These are phyloP conservation scores for Phocoena phocoena DNA, from an alignment of 2,113 vertebrate species.

Conservation along the genomic window DNA sequence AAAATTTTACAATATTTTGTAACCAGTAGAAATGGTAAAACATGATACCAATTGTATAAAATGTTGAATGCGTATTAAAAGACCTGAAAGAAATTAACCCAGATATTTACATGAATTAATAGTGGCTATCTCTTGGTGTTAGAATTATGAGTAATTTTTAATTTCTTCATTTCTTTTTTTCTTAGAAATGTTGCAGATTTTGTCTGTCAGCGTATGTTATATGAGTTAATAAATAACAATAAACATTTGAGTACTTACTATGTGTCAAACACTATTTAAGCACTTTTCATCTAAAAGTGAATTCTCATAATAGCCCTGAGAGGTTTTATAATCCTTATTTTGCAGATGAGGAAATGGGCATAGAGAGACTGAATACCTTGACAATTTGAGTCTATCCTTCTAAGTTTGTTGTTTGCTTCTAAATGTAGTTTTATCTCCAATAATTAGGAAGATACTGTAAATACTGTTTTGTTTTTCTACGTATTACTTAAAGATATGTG, in stretches of 20 bases:
- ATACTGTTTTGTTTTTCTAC: neutral
- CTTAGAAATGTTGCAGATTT: neutral
- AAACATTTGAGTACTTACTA: neutral
- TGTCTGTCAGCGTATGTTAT: neutral
- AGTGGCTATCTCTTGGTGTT: neutral
- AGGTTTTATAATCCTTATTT: neutral
- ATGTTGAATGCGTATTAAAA: neutral
- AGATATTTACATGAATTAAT: neutral
- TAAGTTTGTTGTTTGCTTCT: neutral
- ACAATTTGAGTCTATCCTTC: neutral
- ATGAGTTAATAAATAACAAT: neutral
- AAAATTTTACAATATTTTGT: neutral
- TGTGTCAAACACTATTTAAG: neutral
- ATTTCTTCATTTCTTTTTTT: neutral
- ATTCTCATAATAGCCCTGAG: neutral
- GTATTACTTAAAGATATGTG: neutral
- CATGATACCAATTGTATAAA: neutral
- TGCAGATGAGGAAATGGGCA: neutral
- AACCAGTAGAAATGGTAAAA: neutral
- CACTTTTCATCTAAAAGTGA: neutral
- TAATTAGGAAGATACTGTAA: neutral
- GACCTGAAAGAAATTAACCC: neutral
- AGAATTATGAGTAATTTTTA: neutral
- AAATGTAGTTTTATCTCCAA: neutral
- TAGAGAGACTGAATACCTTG: neutral